Base-by-base conservation (phyloP, 2,888 invertebrate genomes). In the Hirtodrosophila duncani region DNA sequence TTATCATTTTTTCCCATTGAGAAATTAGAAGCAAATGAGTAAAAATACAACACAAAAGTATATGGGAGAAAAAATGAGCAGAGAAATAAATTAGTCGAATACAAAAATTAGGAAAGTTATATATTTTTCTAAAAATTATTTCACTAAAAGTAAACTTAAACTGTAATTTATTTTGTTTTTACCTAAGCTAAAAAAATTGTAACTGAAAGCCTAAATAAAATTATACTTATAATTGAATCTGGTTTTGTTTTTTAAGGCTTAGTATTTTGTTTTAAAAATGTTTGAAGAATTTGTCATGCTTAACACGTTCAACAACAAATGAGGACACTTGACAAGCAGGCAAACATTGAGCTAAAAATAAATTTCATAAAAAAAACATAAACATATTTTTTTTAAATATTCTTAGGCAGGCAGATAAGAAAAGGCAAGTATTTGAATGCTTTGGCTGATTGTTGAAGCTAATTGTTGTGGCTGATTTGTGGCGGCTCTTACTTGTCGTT, bases 81-180 rank as follows among this genome's bases (percentile, higher is more conserved):
- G n/a, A 44, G n/a, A 38, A 42, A 33, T 30, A n/a, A 69, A 69
- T 70, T 74, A 71, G 67, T 67, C 48, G 8, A 57, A 69, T 69
- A 18, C 45, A 53, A 60, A 62, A 62, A 56, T 64, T 9, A 50
- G 29, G 5, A 33, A 70, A 72, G 16, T 2, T 17, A 39, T 38
- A 31, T 26, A 17, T 31, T 63, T 43, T 14, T 16, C 11, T 42
- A 59, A 56, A 50, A 51, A 49, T 42, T 17, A 39, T 31, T 43
- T 21, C 29, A 43, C 70, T 70, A 59, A 46, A 67, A 67, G 45
- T 41, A 44, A 63, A 63, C 42, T 52, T 41, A 56, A 56, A 6
- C 14, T 17, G 9, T 23, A 42, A 30, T 4, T 17, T 52, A 13
- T 24, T 7, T 21, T 10, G 21, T 39, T 44, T 9, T 33, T 31